These are phyloP conservation scores for Bubalus kerabau DNA, from an alignment of 2,113 vertebrate genomes.

Conservation along the genomic window DNA sequence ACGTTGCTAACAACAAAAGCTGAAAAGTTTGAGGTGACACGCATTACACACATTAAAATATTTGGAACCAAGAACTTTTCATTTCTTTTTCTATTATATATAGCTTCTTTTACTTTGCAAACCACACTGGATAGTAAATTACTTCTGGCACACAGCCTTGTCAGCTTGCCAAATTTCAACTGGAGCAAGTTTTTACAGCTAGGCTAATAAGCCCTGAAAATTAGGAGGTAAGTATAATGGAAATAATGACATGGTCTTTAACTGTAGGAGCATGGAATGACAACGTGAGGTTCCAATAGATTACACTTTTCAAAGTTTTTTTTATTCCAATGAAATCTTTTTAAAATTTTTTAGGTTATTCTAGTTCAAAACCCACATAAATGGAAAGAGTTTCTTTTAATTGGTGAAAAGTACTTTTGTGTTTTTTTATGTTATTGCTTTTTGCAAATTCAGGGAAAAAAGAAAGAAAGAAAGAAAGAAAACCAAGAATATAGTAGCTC, in stretches of 20 bases:
- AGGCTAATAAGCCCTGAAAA: constrained; percentile 71
- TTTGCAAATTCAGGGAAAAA: constrained; percentile 5
- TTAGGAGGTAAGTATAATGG: constrained; percentile 65
- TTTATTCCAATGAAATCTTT: constrained; percentile 38
- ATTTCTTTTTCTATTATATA: constrained; percentile 68
- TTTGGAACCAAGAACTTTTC: constrained; percentile 70
- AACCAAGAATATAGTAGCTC: neutral
- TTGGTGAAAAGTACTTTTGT: constrained; percentile 37
- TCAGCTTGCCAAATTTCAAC: constrained; percentile 70
- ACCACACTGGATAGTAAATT: constrained; percentile 68
- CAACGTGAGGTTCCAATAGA: constrained; percentile 43
- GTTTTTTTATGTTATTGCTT: constrained; percentile 18
- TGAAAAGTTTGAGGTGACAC: constrained; percentile 57
- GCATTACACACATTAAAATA: constrained; percentile 57
- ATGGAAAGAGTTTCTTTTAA: constrained; percentile 47
- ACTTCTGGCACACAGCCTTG: constrained; percentile 72
- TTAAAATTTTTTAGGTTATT: neutral
- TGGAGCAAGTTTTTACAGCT: constrained; percentile 69
- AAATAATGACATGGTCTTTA: constrained; percentile 66
- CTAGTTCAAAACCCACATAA: constrained; percentile 44
- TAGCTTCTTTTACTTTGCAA: constrained; percentile 54
- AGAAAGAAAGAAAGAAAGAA: neutral
- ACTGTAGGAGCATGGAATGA: constrained; percentile 40
- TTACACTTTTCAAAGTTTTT: constrained; percentile 36
- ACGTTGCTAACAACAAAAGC: constrained; percentile 39